Percentiles rank a stretch among this genome's conserved stretches.
phyloP scores from a whole-genome alignment of 2,113 vertebrate species.

The Puma concolor region DNA sequence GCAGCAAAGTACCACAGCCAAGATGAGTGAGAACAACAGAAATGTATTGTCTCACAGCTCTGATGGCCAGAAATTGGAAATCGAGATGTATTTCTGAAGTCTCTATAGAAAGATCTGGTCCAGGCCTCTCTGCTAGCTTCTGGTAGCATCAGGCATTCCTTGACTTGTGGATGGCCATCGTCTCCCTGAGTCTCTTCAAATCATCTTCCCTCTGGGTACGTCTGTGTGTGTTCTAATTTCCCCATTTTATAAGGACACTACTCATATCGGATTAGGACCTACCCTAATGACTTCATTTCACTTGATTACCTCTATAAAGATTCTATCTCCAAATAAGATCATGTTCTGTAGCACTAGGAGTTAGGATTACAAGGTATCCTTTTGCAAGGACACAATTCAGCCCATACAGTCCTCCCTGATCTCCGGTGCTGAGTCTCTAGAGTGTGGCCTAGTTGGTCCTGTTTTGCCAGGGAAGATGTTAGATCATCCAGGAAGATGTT shows the following conservation, averaged over 20 bases:
- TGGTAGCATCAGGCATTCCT: background rate
- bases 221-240: background rate
- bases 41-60: background rate
- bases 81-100: background rate
- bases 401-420: background rate
- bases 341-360: background rate
- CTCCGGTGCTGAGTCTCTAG: background rate
- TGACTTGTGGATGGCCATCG: background rate
- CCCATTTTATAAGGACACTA: background rate
- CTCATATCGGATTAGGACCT: background rate
- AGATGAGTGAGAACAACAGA: background rate
- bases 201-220: background rate
- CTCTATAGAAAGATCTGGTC: background rate
- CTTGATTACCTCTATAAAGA: background rate
- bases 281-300: background rate
- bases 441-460: background rate
- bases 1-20: background rate
- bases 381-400: background rate
- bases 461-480: background rate
- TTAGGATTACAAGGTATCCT: background rate
- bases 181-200: background rate
- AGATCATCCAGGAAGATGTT: background rate
- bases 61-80: background rate
- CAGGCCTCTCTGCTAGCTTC: background rate
- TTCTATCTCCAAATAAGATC: background rate